phyloP scores from a whole-genome alignment of 2,113 vertebrate species.

The Campylomormyrus tamandua region DNA sequence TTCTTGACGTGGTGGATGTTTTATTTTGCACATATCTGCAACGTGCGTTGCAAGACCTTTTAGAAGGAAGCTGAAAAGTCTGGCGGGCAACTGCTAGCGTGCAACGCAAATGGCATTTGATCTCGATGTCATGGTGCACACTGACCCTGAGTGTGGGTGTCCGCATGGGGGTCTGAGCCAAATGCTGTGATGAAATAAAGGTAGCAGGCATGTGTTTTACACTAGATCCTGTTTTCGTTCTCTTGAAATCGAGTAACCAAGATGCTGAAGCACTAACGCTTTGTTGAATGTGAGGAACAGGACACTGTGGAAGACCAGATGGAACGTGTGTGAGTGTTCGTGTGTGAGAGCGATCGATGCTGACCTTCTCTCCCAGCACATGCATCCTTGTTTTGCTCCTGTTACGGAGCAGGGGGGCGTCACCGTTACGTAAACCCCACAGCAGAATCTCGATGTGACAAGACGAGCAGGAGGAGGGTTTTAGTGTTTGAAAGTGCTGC shows the following conservation, averaged over 20 bases:
- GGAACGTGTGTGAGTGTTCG: not conserved
- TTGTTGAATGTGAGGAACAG: not conserved
- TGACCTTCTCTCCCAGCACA: not conserved
- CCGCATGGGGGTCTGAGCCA: slow-evolving; percentile 20
- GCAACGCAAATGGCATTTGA: not conserved
- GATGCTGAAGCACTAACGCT: not conserved
- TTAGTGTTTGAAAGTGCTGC: slow-evolving; percentile 46
- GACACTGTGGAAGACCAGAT: not conserved
- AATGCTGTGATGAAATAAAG: slow-evolving; percentile 29
- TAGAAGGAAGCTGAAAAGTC: not conserved
- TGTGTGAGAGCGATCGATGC: not conserved
- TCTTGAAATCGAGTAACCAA: not conserved
- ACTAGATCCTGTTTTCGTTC: slow-evolving; percentile 11
- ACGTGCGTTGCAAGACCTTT: not conserved
- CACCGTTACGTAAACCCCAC: slow-evolving; percentile 9
- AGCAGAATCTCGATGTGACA: slow-evolving; percentile 26
- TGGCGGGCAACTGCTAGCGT: not conserved
- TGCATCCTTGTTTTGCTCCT: not conserved
- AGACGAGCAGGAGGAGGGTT: slow-evolving; percentile 28
- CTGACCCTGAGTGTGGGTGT: too few species aligned
- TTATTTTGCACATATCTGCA: slow-evolving; percentile 4
- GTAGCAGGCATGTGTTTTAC: slow-evolving; percentile 19
- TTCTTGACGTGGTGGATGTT: not conserved
- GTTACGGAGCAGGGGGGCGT: not conserved
- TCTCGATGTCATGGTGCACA: not conserved